Evolutionary conservation across 1,140 invertebrate genomes (phyloP).

Genomic region (Armadillidium nasatum): DNA sequence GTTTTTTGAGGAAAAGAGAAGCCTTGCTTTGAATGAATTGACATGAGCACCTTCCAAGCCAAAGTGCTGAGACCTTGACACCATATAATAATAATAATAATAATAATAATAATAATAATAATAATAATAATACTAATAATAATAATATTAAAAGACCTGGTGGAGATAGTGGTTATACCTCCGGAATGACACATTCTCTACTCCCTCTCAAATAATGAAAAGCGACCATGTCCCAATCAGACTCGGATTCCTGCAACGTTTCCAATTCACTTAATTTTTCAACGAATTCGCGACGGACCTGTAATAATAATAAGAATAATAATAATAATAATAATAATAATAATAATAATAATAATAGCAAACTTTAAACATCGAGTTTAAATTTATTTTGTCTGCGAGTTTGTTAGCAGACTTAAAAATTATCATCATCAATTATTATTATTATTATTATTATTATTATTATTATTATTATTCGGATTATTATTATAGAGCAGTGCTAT

Average conservation of each 20-base stretch:
- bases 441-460: too few relatives aligned
- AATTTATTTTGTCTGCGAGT: too few relatives aligned
- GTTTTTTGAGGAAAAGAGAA: neutral
- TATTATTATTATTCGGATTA: too few relatives aligned
- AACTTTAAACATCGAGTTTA: too few relatives aligned
- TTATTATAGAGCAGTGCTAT: too few relatives aligned
- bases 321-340: conserved; percentile 10
- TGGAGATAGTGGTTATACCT: neutral
- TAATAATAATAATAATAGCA: neutral
- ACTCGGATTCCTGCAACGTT: neutral
- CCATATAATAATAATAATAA: neutral
- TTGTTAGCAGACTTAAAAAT: too few relatives aligned
- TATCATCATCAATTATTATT: too few relatives aligned
- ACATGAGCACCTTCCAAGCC: neutral
- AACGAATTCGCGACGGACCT: neutral
- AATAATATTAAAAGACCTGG: too few relatives aligned
- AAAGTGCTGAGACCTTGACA: neutral
- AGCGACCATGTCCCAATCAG: neutral
- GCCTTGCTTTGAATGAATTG: neutral
- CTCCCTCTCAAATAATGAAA: neutral
- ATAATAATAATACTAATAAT: too few relatives aligned
- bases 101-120: too few relatives aligned
- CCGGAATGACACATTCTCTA: neutral
- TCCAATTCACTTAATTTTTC: neutral
- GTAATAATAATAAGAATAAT: neutral